Percentiles rank a stretch among this genome's conserved stretches.
Evolutionary conservation across 2,113 vertebrate genomes (phyloP).

Genomic region (Melanostigma gelatinosum): DNA sequence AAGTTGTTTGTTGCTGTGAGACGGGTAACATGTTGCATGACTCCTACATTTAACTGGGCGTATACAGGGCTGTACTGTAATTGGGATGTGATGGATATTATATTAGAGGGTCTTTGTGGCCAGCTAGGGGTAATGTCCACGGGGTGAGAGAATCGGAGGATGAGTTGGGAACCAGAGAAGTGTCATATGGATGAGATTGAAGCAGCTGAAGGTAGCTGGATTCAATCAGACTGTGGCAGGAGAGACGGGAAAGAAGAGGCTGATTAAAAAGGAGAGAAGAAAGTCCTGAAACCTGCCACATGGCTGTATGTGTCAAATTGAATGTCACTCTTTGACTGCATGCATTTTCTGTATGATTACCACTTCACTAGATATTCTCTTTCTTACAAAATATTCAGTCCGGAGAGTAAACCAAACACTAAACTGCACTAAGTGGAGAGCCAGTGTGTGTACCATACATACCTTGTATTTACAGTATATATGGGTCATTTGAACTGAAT

Average conservation of each 20-base stretch:
- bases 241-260: constrained; percentile 53
- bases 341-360: constrained; percentile 13
- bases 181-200: constrained; percentile 78
- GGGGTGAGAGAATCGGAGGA: constrained; percentile 41
- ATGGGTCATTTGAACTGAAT: neutral
- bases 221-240: constrained; percentile 71
- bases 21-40: neutral
- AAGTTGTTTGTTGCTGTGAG: neutral
- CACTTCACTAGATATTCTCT: constrained; percentile 7
- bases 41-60: constrained; percentile 3
- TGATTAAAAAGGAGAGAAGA: constrained; percentile 67
- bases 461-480: neutral
- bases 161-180: constrained; percentile 54
- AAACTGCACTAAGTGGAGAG: neutral
- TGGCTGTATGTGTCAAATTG: constrained; percentile 58
- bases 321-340: constrained; percentile 52
- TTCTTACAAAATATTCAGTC: constrained; percentile 15
- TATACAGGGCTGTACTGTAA: constrained; percentile 1
- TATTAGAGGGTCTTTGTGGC: constrained; percentile 41
- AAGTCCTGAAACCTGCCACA: constrained; percentile 53
- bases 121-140: constrained; percentile 34
- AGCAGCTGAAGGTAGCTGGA: constrained; percentile 73
- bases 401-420: neutral
- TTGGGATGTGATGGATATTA: constrained; percentile 37
- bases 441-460: neutral